Conservation (phyloP, 2,888 invertebrate species). For the Salpingus planirostris region DNA sequence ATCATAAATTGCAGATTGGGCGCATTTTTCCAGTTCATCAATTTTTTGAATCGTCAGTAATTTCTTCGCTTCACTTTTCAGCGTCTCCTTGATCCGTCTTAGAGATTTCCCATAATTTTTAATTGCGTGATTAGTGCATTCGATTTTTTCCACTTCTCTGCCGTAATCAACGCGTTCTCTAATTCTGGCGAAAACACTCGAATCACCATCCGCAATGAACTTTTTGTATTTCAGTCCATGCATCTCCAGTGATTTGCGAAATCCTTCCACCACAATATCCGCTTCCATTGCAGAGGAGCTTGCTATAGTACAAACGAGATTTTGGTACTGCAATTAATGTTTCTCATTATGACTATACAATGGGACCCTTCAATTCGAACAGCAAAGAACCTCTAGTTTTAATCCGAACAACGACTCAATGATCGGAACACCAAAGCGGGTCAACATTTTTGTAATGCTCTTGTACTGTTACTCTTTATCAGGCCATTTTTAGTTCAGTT, state of each 20-base stretch:
- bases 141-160: conserved; percentile 10
- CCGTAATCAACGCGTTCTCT: conserved; percentile 14
- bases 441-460: no score
- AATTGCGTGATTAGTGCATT: conserved; percentile 14
- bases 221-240: conserved; percentile 13
- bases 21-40: conserved; percentile 1
- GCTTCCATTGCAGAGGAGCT: conserved; percentile 15
- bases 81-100: conserved; percentile 10
- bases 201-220: no score
- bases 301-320: no score
- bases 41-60: conserved; percentile 3
- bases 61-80: conserved; percentile 1
- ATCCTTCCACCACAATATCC: conserved; percentile 16
- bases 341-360: no score
- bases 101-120: conserved; percentile 18
- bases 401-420: no score
- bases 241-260: conserved; percentile 9
- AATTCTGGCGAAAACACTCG: conserved; percentile 14
- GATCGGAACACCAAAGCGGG: no score
- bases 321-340: no score
- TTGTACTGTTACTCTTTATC: no score
- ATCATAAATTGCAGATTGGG: conserved; percentile 9
- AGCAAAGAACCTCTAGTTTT: no score
- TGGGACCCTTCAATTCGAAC: no score
- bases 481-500: no score